These are phyloP conservation scores for Leucoptera coffeella DNA, from an alignment of 2,888 invertebrate genomes.

Conservation along the genomic window DNA sequence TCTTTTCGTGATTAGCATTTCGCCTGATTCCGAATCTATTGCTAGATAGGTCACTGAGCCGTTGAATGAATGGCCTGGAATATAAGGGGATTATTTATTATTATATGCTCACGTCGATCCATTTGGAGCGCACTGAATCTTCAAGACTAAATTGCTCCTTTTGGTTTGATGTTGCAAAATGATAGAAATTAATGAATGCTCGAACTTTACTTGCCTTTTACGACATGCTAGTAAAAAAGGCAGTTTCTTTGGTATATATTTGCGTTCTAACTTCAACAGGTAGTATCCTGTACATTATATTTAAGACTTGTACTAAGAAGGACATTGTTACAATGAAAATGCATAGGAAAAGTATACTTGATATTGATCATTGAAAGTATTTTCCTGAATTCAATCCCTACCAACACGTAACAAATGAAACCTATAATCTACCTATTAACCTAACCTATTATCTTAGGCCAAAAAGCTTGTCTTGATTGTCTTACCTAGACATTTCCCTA, in stretches of 20 bases:
- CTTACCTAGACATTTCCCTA: conserved; percentile 70
- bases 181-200: no score
- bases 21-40: conserved; percentile 68
- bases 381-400: not conserved
- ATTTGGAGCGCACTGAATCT: not conserved
- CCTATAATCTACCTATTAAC: not conserved
- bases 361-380: not conserved
- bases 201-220: no score
- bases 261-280: no score
- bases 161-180: no score
- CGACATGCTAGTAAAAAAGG: no score
- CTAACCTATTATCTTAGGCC: not conserved
- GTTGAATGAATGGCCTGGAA: conserved; percentile 63
- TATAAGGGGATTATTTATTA: conserved; percentile 1
- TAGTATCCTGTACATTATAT: not conserved
- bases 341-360: not conserved
- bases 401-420: not conserved
- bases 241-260: no score
- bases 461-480: not conserved
- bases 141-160: no score
- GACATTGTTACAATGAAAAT: not conserved
- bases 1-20: conserved; percentile 66
- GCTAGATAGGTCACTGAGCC: conserved; percentile 72
- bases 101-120: not conserved
- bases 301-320: not conserved